A percentile compares a stretch with the other conserved stretches of the same genome.
Conservation (phyloP, 2,113 vertebrate species). For the Reinhardtius hippoglossoides region DNA sequence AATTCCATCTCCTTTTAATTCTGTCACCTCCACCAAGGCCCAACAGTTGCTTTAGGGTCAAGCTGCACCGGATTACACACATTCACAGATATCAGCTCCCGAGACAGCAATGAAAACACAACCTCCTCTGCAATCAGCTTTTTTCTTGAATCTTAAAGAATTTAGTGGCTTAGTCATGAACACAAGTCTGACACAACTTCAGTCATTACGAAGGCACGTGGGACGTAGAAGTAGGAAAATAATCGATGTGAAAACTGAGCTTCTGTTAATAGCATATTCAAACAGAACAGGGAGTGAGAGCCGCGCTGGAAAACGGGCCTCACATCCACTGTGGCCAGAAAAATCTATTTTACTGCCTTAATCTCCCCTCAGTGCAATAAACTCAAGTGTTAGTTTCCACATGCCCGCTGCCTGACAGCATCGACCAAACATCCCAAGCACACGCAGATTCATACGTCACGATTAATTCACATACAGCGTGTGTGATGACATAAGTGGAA, state of each 20-base stretch:
- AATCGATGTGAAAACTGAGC: not conserved
- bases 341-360: slow-evolving; percentile 30
- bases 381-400: slow-evolving; percentile 2
- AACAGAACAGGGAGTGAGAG: not conserved
- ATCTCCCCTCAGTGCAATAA: slow-evolving; percentile 1
- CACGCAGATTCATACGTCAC: slow-evolving; percentile 38
- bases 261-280: not conserved
- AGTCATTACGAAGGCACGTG: no score
- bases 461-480: slow-evolving; percentile 20
- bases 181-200: no score
- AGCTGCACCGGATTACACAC: no score
- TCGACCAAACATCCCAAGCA: slow-evolving; percentile 28
- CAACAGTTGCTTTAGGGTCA: no score
- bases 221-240: no score
- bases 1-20: no score
- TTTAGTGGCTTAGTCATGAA: no score
- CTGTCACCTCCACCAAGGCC: no score
- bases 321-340: not conserved
- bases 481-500: slow-evolving; percentile 57
- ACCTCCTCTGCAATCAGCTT: no score
- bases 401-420: not conserved
- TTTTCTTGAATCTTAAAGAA: no score
- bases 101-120: no score
- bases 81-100: no score
- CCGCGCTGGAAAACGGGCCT: slow-evolving; percentile 32